These are phyloP conservation scores for Epinotia demarniana DNA, from an alignment of 2,888 invertebrate genomes.

Conservation along the genomic window DNA sequence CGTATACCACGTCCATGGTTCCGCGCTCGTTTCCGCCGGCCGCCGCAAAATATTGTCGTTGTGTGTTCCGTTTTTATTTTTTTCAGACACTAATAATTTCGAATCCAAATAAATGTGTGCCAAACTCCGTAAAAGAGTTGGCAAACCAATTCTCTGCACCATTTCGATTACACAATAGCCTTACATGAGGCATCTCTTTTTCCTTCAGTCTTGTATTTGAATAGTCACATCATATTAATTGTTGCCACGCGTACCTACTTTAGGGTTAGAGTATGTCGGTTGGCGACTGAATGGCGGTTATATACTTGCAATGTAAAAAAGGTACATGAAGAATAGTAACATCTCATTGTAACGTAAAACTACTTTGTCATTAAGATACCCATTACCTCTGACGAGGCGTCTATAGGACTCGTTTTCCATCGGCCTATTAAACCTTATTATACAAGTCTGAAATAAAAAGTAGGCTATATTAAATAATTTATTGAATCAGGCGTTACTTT, in stretches of 20 bases:
- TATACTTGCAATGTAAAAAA: neutral
- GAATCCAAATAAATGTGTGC: neutral
- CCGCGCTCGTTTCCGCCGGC: conserved; percentile 35
- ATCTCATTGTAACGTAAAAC: conserved; percentile 4
- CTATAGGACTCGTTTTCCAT: no score
- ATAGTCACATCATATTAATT: neutral
- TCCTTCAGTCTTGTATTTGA: conserved; percentile 4
- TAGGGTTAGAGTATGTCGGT: neutral
- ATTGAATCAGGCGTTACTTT: no score
- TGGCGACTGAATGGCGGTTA: neutral
- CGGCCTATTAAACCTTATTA: no score
- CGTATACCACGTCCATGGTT: conserved; percentile 27
- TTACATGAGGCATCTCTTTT: neutral
- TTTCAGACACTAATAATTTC: conserved; percentile 12
- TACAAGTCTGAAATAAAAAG: no score
- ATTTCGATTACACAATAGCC: neutral
- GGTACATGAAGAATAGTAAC: neutral
- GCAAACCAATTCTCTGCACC: neutral
- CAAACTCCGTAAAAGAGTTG: neutral
- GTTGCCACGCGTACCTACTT: neutral
- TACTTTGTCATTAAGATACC: neutral
- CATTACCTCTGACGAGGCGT: no score
- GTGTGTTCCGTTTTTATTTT: conserved; percentile 34
- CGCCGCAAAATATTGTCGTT: conserved; percentile 38
- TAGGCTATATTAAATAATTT: no score